Evolutionary conservation across 2,113 vertebrate genomes (phyloP).

Genomic region (Chionomys nivalis): DNA sequence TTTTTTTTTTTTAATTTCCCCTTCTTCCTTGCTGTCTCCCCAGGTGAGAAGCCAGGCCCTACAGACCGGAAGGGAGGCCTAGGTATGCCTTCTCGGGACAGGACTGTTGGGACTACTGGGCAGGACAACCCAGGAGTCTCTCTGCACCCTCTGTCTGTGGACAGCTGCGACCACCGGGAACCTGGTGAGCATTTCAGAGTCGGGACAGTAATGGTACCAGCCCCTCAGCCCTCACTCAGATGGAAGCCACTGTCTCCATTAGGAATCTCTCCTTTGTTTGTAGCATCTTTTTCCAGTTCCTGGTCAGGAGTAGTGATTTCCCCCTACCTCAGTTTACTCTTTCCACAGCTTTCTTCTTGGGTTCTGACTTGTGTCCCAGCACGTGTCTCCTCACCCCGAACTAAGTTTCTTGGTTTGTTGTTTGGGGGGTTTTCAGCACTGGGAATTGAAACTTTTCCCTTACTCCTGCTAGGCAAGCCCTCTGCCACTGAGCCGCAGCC

Average conservation of each 20-base stretch:
- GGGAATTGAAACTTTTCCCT: neutral
- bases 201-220: neutral
- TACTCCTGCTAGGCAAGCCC: neutral
- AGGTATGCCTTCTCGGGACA: conserved; percentile 56
- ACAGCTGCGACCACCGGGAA: conserved; percentile 83
- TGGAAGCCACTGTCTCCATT: rapidly evolving
- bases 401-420: neutral
- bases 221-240: neutral
- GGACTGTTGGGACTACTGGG: conserved; percentile 13
- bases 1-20: neutral
- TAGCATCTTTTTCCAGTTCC: neutral
- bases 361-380: neutral
- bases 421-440: neutral
- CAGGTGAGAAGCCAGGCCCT: conserved; percentile 75
- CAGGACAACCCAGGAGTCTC: conserved; percentile 72
- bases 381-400: neutral
- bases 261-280: neutral
- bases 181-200: conserved; percentile 79
- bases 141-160: conserved; percentile 74
- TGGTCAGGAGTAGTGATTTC: neutral
- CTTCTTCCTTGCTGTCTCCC: neutral
- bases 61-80: conserved; percentile 74
- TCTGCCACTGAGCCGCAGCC: neutral
- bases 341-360: neutral
- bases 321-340: neutral